Base-by-base conservation (phyloP, 2,888 invertebrate species). In the Notodromas monacha region DNA sequence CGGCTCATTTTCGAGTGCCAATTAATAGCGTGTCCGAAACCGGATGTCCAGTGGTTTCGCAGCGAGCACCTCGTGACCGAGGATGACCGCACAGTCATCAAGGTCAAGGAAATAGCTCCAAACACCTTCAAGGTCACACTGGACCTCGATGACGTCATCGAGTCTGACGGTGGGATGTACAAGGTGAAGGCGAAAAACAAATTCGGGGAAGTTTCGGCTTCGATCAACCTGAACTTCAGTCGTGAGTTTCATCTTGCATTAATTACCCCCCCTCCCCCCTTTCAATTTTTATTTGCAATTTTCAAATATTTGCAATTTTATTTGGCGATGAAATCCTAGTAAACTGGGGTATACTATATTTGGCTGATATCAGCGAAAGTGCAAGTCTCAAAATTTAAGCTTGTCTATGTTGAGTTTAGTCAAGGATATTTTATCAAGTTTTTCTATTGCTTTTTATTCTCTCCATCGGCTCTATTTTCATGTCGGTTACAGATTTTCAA, bases 111-210 rank as follows among this genome's bases (percentile, higher is more conserved):
- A 45, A 61, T 76, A 42, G 67, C 61, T 43, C 62, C 64, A 42
- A 74, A 73, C 55, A 74, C 74, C 52, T 81, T 68, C 55, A 59
- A 72, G 48, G 79, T 79, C 50, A 69, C 76, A 45, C 65, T 89
- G 46, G 77, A 76, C 50, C 61, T 92, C 46, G 77, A 81, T 54
- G 81, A 84, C 57, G 81, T 84, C 50, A 68, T 79, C 58, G 81
- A 81, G 61, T 67, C 68, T 40, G 81, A 84, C 52, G 79, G 79
- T 44, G 84, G 84, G 51, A 67, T 79, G 42, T 92, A 89, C 60
- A 77, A 79, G 57, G 79, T 84, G 51, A 77, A 74, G 57, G 81
- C 81, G 42, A 81, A 77, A 57, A 86, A 81, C 54, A 74, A 74
- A 57, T 74, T 76, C 61, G 89, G 89, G 49, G 84, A 86, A 62